Base-by-base conservation (phyloP, 2,888 invertebrate species). In the Congeria kusceri region DNA sequence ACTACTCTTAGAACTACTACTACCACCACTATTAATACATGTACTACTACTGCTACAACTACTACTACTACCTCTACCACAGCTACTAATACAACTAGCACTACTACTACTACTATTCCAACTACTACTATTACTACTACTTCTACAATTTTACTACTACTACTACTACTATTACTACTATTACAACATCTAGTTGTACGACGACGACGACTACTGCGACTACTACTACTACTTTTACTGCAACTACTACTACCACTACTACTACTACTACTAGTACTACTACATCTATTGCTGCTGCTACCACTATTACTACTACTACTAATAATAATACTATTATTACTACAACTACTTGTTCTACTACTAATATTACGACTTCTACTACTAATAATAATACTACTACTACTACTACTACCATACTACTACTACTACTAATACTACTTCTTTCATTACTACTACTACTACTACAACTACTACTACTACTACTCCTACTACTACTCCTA, bases 371-470 rank as follows among this genome's bases (percentile, higher is more conserved):
- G 4, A 32, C 32, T 32, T 7, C 32, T 4, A 32, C 32, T 32
- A 32, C 32, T 32, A 32, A 4, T 32, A 32, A 4, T 32, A 32
- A 7, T 11, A 7, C 32, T 7, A 4, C 11, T 4, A 65, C 65
- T 72, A 65, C 72, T 72, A 65, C 72, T 72, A 57, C 65, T 72
- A 58, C 65, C n/a, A n/a, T 66, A 66, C 65, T 72, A 58, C 65
- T 72, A 58, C 47, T 72, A 66, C 59, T 57, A 29, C 59, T 72
- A 57, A 0, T 72, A 66, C 46, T 66, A 57, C 64, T 65, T 25
- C 65, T 66, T 57, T 58, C 65, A 66, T 46, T 47, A 58, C 44
- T 66, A 58, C 65, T 65, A 58, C 65, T 66, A 57, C 64, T 32
- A 72, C 72, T 56, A 58, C 72, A 46, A 66, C 58, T 66, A 66